Evolutionary conservation across 2,888 invertebrate genomes (phyloP), one percentile per base, ranked within the genome.

Genomic region (Rhingia rostrata): DNA sequence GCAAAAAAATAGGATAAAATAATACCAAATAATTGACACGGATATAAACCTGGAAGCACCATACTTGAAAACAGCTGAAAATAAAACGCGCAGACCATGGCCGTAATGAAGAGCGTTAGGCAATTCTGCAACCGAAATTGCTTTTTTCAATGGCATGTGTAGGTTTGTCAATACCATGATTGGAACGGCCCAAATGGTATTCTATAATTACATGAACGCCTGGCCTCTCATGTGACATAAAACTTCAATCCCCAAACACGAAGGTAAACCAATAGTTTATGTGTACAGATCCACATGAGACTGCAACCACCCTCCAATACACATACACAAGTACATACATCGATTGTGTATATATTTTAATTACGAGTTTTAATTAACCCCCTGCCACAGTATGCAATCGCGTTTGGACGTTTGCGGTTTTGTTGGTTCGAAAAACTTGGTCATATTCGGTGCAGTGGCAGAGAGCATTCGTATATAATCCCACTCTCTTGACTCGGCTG

Each of bases 311-410:
- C 22, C 22, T 22, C 2, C 22, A 2, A 22, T 22, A 30, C 30
- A 49, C 14, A 14, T 35, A 37, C 12, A 54, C 9, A 10, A n/a
- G n/a, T 14, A 37, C 35, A 35, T 9, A 33, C 54, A 9, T 22
- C 22, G 22, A 22, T 22, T 22, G 22, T 14, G 12, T 41, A 53
- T 14, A 33, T 35, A 49, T 74, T 80, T 74, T 73, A 74, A 67
- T 51, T 54, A 80, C 14, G 61, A 74, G 35, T 69, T 75, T 75
- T 75, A 75, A 81, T 81, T 69, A 81, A 63, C 81, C 61, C 56
- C 30, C 67, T 63, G 67, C 61, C 67, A 67, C 7, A 30, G 49
- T 22, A 39, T 49, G 41, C 41, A 58, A n/a, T 41, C 37, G 37
- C 39, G 60, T 58, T 79, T 72, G 45, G 53, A 61, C 73, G 39